Conservation (phyloP, 2,797 vertebrate species). For the Mus caroli region DNA sequence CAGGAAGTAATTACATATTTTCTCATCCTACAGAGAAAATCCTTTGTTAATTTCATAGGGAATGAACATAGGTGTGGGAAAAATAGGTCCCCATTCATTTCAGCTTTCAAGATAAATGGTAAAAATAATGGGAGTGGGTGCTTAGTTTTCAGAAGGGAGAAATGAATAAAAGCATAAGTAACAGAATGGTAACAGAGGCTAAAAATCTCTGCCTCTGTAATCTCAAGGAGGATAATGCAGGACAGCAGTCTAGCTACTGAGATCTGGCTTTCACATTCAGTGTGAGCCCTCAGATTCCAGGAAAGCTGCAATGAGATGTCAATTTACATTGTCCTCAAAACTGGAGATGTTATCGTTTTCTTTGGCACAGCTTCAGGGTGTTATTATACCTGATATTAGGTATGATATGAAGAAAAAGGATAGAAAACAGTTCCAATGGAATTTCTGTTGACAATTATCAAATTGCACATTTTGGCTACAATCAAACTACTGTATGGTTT, state of each 20-base stretch:
- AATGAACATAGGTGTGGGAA: neutral
- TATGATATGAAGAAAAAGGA: neutral
- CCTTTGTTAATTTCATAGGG: neutral
- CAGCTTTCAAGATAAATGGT: constrained; percentile 50
- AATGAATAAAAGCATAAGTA: constrained; percentile 48
- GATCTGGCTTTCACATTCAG: constrained; percentile 56
- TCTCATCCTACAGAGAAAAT: constrained; percentile 31
- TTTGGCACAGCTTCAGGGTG: neutral
- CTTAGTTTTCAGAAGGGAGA: constrained; percentile 45
- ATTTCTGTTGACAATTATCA: constrained; percentile 21
- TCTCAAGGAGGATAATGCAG: constrained; percentile 39
- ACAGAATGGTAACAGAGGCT: neutral
- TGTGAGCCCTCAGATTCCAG: constrained; percentile 51
- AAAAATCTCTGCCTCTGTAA: constrained; percentile 56
- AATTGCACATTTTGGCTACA: neutral
- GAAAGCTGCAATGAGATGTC: constrained; percentile 57
- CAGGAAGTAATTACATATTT: neutral
- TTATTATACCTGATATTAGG: constrained; percentile 34
- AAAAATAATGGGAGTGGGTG: constrained; percentile 37
- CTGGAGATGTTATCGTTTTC: constrained; percentile 58
- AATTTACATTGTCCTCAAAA: constrained; percentile 61
- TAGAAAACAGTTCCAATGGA: neutral
- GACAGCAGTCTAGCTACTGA: constrained; percentile 49
- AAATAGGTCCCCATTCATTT: constrained; percentile 33
- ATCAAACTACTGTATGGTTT: neutral